Conservation (phyloP, 2,113 vertebrate genomes). For the Malurus elegans region DNA sequence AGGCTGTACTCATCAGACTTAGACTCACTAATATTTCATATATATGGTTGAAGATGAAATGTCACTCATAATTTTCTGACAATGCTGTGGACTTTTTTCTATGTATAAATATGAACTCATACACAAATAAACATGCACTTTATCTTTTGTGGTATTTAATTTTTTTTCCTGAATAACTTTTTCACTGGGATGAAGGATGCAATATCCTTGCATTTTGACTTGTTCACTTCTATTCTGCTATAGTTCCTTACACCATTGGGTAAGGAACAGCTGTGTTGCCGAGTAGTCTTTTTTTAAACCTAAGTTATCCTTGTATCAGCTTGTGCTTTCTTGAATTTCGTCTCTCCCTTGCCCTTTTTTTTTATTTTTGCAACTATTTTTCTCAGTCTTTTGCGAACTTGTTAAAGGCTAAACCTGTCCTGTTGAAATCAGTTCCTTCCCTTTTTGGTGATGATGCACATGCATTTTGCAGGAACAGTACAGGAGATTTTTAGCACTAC, state of each 20-base stretch:
- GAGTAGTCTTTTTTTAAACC: neutral
- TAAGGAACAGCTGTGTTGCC: neutral
- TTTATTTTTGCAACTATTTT: neutral
- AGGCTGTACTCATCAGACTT: neutral
- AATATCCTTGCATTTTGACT: neutral
- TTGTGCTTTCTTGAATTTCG: neutral
- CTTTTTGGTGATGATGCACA: neutral
- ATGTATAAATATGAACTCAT: neutral
- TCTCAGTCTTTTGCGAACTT: neutral
- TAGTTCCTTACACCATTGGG: neutral
- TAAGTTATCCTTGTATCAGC: neutral
- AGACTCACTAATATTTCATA: neutral
- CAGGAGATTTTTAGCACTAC: neutral
- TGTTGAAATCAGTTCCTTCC: neutral
- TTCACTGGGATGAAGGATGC: fast-evolving
- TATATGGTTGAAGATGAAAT: neutral
- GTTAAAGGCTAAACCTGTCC: neutral
- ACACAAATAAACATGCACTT: neutral
- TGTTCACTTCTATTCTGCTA: neutral
- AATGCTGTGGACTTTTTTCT: neutral
- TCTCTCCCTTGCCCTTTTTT: neutral
- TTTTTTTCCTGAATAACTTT: neutral
- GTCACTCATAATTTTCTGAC: neutral
- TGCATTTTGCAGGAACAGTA: neutral
- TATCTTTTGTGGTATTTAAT: neutral